Evolutionary conservation across 2,888 invertebrate genomes (phyloP).

Genomic region (Sthenelais limicola): DNA sequence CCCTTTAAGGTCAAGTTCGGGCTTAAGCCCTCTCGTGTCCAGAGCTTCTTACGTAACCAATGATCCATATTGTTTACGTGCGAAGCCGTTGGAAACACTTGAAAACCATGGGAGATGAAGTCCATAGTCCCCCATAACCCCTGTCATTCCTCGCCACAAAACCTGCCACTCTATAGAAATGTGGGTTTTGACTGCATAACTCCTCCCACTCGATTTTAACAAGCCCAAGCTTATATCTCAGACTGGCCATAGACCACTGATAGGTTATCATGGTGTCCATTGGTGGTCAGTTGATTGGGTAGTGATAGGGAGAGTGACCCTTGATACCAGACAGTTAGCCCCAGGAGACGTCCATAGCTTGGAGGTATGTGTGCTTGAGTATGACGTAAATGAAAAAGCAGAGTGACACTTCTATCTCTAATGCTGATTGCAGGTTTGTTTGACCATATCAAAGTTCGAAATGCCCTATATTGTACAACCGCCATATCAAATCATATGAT

Average conservation of each 20-base stretch:
- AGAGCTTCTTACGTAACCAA: conserved; percentile 36
- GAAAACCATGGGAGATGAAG: conserved; percentile 26
- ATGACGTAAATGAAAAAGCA: too few relatives aligned
- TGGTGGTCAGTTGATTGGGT: conserved; percentile 15
- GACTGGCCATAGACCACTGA: conserved; percentile 4
- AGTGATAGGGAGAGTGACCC: conserved; percentile 35
- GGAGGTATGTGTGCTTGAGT: too few relatives aligned
- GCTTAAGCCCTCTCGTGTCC: conserved; percentile 19
- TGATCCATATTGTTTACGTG: conserved; percentile 34
- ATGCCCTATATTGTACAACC: too few relatives aligned
- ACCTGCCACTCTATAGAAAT: background rate
- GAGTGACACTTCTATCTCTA: too few relatives aligned
- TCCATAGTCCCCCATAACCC: conserved; percentile 23
- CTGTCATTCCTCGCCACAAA: too few relatives aligned
- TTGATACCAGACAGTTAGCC: too few relatives aligned
- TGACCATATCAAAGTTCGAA: too few relatives aligned
- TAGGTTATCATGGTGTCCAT: conserved; percentile 11
- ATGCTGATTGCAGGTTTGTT: too few relatives aligned
- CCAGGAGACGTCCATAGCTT: too few relatives aligned
- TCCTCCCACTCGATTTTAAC: conserved; percentile 1
- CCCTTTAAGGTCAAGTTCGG: conserved; percentile 15
- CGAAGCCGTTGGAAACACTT: conserved; percentile 29
- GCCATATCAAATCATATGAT: too few relatives aligned
- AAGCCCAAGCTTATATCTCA: conserved; percentile 24
- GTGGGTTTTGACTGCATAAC: background rate